Conservation (phyloP, 1,140 invertebrate genomes). For the Thaumetopoea pityocampa region DNA sequence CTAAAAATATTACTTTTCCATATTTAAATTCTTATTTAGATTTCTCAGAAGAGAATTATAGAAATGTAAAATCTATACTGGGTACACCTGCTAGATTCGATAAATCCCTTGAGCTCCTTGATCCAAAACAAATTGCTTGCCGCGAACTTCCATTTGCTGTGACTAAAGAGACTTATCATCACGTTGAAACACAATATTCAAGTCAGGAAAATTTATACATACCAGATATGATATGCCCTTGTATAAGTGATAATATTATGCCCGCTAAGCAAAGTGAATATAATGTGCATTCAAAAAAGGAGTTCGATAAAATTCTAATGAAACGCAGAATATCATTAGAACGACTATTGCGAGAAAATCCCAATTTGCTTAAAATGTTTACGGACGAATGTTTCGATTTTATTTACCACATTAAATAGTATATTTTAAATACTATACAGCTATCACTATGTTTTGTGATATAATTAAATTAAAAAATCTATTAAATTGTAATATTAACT, state of each 20-base stretch:
- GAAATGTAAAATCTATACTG: slow-evolving; percentile 41
- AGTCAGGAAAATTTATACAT: slow-evolving; percentile 37
- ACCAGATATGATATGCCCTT: slow-evolving; percentile 22
- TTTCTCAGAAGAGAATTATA: slow-evolving; percentile 53
- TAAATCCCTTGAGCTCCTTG: slow-evolving; percentile 24
- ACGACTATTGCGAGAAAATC: slow-evolving; percentile 34
- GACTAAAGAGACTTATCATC: slow-evolving; percentile 39
- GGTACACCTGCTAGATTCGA: slow-evolving; percentile 15
- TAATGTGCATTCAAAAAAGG: slow-evolving; percentile 8
- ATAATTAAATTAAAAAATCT: too few relatives aligned
- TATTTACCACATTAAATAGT: slow-evolving; percentile 12
- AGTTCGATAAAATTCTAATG: slow-evolving; percentile 27
- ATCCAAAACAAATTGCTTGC: slow-evolving; percentile 32
- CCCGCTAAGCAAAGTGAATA: not conserved
- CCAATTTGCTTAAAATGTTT: slow-evolving; percentile 50
- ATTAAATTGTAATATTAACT: too few relatives aligned
- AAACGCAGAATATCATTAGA: slow-evolving; percentile 41
- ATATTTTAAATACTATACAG: too few relatives aligned
- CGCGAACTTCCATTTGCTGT: slow-evolving; percentile 43
- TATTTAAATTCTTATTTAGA: slow-evolving; percentile 45
- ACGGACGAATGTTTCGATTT: slow-evolving; percentile 54
- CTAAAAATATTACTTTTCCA: slow-evolving; percentile 33
- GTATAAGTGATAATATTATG: slow-evolving; percentile 8
- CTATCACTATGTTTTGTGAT: too few relatives aligned
- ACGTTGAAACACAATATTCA: slow-evolving; percentile 53